Evolutionary conservation across 2,888 invertebrate species (phyloP).

Genomic region (Callyntrura sp.): DNA sequence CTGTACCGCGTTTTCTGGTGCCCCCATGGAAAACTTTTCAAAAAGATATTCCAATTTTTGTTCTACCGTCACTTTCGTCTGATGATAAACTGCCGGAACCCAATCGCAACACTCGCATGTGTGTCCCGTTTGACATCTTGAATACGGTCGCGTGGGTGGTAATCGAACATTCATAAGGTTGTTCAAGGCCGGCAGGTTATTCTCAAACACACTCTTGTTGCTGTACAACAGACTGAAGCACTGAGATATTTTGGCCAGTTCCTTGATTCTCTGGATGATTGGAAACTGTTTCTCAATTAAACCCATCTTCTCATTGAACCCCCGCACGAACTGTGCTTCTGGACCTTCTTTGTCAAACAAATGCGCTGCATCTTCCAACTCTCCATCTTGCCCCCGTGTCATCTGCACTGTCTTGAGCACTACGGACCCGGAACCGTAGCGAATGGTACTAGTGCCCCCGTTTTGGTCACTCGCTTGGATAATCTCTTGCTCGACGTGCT

Average conservation of each 20-base stretch:
- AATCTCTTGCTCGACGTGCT: slow-evolving; percentile 30
- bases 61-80: slow-evolving; percentile 33
- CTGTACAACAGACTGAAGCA: background rate
- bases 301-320: slow-evolving; percentile 46
- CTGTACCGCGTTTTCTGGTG: background rate
- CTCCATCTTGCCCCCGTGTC: slow-evolving; percentile 5
- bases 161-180: background rate
- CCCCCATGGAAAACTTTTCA: background rate
- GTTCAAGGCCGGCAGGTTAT: background rate
- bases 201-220: slow-evolving; percentile 4
- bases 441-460: background rate
- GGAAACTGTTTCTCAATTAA: slow-evolving; percentile 51
- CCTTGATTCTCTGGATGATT: slow-evolving; percentile 51
- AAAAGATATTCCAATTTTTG: slow-evolving; percentile 54
- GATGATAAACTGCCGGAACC: slow-evolving; percentile 53
- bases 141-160: slow-evolving; percentile 38
- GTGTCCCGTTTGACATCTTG: background rate
- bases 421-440: background rate
- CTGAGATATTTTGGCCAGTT: slow-evolving; percentile 50
- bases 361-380: slow-evolving; percentile 7
- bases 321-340: slow-evolving; percentile 40
- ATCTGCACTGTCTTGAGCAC: slow-evolving; percentile 42
- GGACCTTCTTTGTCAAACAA: slow-evolving; percentile 26
- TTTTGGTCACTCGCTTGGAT: background rate
- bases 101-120: slow-evolving; percentile 28